These are phyloP conservation scores for Pipistrellus nathusii DNA, from an alignment of 2,797 vertebrate genomes.

Conservation along the genomic window DNA sequence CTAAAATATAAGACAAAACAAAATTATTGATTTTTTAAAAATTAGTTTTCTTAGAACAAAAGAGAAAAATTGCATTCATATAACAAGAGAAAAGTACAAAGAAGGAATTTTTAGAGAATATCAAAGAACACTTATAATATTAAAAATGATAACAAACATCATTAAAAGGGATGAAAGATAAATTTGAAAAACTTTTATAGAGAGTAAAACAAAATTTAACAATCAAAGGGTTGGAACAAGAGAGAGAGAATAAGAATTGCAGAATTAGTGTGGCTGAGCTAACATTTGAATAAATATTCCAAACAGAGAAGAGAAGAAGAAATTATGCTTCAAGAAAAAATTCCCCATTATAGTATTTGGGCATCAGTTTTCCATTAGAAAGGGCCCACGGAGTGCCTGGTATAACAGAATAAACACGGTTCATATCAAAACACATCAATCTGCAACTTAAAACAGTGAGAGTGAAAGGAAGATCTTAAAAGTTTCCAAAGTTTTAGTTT, in stretches of 20 bases:
- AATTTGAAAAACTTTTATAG: background rate
- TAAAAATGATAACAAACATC: background rate
- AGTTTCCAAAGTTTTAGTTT: background rate
- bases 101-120: background rate
- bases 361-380: background rate
- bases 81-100: background rate
- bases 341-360: background rate
- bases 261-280: background rate
- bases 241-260: background rate
- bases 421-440: background rate
- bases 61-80: background rate
- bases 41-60: background rate
- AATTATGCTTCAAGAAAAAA: background rate
- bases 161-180: background rate
- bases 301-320: background rate
- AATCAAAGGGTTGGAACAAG: background rate
- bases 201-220: background rate
- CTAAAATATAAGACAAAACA: background rate
- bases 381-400: background rate
- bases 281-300: background rate
- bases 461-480: background rate
- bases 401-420: background rate
- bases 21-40: background rate
- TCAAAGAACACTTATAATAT: background rate
- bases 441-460: background rate